A percentile compares a stretch with the other conserved stretches of the same genome.
Evolutionary conservation across 2,888 invertebrate species (phyloP).

Genomic region (Plagodis dolabraria): DNA sequence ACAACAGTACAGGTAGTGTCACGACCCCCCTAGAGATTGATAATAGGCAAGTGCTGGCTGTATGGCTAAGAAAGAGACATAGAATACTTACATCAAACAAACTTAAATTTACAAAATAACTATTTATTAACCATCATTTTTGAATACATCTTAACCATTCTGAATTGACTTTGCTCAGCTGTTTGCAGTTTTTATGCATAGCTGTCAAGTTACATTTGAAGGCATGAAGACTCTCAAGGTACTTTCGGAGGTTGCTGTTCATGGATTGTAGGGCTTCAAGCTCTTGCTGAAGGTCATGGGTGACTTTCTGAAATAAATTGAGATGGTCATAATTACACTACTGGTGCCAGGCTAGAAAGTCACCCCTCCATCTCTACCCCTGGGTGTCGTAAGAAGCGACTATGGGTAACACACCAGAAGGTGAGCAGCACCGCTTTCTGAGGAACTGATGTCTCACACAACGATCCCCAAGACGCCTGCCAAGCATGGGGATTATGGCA

Average conservation of each 20-base stretch:
- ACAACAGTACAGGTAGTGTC: too few species aligned
- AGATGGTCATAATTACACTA: too few species aligned
- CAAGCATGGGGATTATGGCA: too few species aligned
- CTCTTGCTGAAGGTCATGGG: constrained; percentile 58
- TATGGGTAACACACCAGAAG: too few species aligned
- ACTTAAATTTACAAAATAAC: neutral
- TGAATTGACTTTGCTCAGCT: constrained; percentile 62
- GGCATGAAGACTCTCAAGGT: constrained; percentile 56
- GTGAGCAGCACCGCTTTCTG: too few species aligned
- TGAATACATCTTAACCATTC: constrained; percentile 59
- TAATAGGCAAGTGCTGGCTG: too few species aligned
- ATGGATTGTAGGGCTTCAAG: constrained; percentile 61
- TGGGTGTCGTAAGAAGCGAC: too few species aligned
- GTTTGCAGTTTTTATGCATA: constrained; percentile 59
- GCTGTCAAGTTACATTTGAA: constrained; percentile 58
- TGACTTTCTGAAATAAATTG: constrained; percentile 52
- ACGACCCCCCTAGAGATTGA: too few species aligned
- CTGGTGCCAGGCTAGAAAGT: too few species aligned
- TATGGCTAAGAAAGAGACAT: neutral
- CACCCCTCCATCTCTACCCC: too few species aligned
- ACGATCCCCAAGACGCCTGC: too few species aligned
- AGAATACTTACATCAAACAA: neutral
- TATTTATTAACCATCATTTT: constrained; percentile 29
- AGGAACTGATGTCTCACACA: too few species aligned
- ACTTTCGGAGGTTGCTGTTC: constrained; percentile 58